Conservation (phyloP, 2,113 vertebrate species). For the Phyllostomus hastatus region DNA sequence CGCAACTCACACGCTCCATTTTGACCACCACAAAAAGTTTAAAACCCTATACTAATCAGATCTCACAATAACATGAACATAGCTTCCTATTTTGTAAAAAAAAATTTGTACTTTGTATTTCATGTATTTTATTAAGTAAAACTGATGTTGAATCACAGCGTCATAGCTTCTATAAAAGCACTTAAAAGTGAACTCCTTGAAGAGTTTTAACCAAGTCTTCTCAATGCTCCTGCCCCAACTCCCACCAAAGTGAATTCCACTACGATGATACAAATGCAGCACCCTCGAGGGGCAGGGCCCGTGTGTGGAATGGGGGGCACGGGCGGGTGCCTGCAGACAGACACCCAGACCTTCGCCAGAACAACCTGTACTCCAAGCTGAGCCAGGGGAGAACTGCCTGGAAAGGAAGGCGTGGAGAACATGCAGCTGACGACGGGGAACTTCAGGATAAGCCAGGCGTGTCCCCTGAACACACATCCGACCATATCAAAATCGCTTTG, state of each 20-base stretch:
- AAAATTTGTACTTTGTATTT: neutral
- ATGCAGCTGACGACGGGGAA: neutral
- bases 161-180: neutral
- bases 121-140: no score
- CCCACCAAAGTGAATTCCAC: neutral
- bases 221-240: neutral
- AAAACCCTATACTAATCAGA: neutral
- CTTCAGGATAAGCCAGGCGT: neutral
- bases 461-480: neutral
- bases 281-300: neutral
- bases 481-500: neutral
- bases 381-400: neutral
- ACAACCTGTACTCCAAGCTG: fast-evolving
- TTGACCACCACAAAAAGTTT: neutral
- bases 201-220: neutral
- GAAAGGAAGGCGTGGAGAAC: neutral
- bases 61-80: neutral
- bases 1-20: fast-evolving
- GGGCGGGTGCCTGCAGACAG: neutral
- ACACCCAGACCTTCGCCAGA: neutral
- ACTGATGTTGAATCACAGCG: neutral
- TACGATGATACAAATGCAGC: fast-evolving
- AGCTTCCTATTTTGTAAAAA: neutral
- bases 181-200: neutral
- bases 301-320: no score